Conservation (phyloP, 2,797 vertebrate species). For the Nothura maculosa region DNA sequence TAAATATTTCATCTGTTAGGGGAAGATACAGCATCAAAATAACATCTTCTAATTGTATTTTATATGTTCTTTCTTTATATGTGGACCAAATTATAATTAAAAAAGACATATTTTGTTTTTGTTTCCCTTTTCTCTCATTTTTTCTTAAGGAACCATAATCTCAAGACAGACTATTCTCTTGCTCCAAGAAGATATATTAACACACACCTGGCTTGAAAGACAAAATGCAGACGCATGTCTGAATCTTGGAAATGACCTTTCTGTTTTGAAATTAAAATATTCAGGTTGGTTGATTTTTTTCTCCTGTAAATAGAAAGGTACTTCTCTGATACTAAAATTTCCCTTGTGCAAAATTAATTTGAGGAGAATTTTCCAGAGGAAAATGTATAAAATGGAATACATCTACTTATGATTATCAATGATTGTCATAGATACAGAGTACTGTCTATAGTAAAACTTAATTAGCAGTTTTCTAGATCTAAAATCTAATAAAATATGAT, state of each 20-base stretch:
- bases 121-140: neutral
- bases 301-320: rapidly evolving
- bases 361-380: neutral
- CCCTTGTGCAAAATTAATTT: neutral
- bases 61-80: neutral
- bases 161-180: neutral
- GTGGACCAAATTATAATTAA: neutral
- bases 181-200: neutral
- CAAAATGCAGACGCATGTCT: neutral
- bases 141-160: neutral
- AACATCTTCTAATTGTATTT: neutral
- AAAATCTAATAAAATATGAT: neutral
- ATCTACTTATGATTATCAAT: neutral
- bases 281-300: neutral
- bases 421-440: neutral
- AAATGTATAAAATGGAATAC: neutral
- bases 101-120: neutral
- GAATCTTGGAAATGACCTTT: neutral
- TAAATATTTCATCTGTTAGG: neutral
- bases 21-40: neutral
- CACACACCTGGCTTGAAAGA: neutral
- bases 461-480: neutral
- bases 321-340: neutral
- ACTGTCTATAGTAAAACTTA: neutral
- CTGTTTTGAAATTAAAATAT: neutral